A percentile compares a stretch with the other conserved stretches of the same genome.
Evolutionary conservation across 92 coral and sea anemone genomes (phyloP).

Genomic region (Zoanthus sociatus): DNA sequence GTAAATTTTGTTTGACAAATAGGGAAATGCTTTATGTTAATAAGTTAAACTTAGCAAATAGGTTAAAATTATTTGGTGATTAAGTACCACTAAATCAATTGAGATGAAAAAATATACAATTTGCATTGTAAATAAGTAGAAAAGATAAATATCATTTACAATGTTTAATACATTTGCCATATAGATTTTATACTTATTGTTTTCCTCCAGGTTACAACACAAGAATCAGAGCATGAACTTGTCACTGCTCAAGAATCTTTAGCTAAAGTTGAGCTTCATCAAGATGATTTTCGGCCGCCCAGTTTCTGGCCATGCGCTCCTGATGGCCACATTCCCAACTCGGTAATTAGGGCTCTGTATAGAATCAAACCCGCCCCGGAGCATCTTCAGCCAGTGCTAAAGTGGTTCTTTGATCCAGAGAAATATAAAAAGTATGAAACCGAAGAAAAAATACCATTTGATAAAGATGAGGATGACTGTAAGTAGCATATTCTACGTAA

Average conservation of each 20-base stretch:
- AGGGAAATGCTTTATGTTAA: no score
- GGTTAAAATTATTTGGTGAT: no score
- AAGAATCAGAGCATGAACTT: constrained; percentile 2
- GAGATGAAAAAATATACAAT: not conserved
- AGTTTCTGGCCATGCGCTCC: constrained; percentile 97
- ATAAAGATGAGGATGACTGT: constrained; percentile 16
- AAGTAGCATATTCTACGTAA: not conserved
- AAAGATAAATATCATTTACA: no score
- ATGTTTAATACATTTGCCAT: not conserved
- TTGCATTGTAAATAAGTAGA: not conserved
- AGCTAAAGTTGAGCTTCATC: constrained; percentile 30
- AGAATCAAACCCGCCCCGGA: constrained; percentile 62
- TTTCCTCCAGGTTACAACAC: not conserved
- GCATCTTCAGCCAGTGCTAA: constrained; percentile 65
- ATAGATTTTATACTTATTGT: not conserved
- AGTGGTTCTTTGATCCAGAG: constrained; percentile 47
- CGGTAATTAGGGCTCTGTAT: constrained; percentile 77
- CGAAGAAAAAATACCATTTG: not conserved
- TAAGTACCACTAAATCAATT: not conserved
- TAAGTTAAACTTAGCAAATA: no score
- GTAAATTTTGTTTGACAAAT: no score
- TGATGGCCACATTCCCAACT: constrained; percentile 92
- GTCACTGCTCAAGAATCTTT: constrained; percentile 1
- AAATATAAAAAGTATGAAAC: constrained; percentile 27
- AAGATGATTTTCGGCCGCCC: constrained; percentile 46